Conservation (phyloP, 2,888 invertebrate genomes). For the Notodonta dromedarius region DNA sequence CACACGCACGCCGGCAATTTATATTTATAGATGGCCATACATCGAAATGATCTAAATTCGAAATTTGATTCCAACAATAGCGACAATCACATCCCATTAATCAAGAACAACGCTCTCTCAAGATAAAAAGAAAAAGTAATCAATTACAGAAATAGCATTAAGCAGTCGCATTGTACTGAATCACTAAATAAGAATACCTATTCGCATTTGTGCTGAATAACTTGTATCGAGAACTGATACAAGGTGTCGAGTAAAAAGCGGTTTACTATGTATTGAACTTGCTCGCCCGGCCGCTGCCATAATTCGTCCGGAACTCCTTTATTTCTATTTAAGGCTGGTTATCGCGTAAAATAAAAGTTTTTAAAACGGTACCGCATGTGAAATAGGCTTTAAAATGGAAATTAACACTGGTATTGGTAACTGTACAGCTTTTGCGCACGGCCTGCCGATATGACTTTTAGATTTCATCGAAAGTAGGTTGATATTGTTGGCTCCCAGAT, state of each 20-base stretch:
- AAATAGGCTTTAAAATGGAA: constrained; percentile 34
- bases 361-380: constrained; percentile 42
- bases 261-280: constrained; percentile 35
- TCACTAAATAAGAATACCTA: constrained; percentile 1
- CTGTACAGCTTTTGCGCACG: not conserved
- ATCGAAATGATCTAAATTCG: not conserved
- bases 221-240: constrained; percentile 32
- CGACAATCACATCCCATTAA: not conserved
- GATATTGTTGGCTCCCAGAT: not conserved
- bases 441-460: constrained; percentile 1
- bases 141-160: not conserved
- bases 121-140: not conserved
- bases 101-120: not conserved
- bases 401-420: not conserved
- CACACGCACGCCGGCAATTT: too few species aligned
- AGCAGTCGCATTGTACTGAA: not conserved
- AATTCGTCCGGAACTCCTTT: constrained; percentile 46
- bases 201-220: not conserved
- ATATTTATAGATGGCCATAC: too few species aligned
- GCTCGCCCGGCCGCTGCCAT: constrained; percentile 41
- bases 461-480: not conserved
- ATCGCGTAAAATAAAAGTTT: constrained; percentile 47
- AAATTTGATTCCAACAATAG: not conserved
- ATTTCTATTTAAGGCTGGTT: constrained; percentile 37
- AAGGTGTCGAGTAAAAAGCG: constrained; percentile 49